These are phyloP conservation scores for Stegophylla sp. DNA, from an alignment of 2,888 invertebrate species.

Conservation along the genomic window DNA sequence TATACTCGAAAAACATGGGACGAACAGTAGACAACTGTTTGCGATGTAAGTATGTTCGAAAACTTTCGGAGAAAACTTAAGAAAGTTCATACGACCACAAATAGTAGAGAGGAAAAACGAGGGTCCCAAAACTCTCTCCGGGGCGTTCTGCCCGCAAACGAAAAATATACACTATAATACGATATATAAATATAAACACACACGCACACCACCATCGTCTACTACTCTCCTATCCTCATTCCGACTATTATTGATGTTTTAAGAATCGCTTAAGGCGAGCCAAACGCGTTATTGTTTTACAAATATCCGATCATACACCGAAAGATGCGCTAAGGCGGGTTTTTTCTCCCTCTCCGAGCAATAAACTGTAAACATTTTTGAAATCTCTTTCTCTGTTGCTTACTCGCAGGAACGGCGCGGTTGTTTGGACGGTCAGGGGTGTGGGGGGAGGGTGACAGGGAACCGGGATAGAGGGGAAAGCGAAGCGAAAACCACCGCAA, in stretches of 20 bases:
- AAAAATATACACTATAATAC: constrained; percentile 7
- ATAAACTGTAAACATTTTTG: constrained; percentile 57
- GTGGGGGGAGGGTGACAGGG: neutral
- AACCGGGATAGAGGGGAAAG: neutral
- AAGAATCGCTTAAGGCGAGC: constrained; percentile 48
- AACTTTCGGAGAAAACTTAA: constrained; percentile 36
- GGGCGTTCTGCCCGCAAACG: constrained; percentile 12
- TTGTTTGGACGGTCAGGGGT: neutral
- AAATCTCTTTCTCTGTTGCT: constrained; percentile 47
- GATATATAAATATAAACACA: neutral
- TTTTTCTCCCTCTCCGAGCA: constrained; percentile 19
- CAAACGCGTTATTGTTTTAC: constrained; percentile 56
- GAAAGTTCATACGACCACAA: constrained; percentile 40
- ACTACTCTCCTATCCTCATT: neutral
- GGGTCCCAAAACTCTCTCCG: neutral
- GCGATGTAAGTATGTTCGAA: constrained; percentile 28
- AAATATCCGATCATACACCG: constrained; percentile 49
- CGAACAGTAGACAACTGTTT: constrained; percentile 51
- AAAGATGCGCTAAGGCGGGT: constrained; percentile 4
- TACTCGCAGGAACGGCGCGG: neutral
- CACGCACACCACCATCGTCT: neutral
- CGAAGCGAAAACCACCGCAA: neutral
- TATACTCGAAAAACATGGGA: constrained; percentile 18
- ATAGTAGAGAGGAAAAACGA: constrained; percentile 35
- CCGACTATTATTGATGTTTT: constrained; percentile 53